Base-by-base conservation (phyloP, 1,140 invertebrate species). In the Diorhabda elongata region DNA sequence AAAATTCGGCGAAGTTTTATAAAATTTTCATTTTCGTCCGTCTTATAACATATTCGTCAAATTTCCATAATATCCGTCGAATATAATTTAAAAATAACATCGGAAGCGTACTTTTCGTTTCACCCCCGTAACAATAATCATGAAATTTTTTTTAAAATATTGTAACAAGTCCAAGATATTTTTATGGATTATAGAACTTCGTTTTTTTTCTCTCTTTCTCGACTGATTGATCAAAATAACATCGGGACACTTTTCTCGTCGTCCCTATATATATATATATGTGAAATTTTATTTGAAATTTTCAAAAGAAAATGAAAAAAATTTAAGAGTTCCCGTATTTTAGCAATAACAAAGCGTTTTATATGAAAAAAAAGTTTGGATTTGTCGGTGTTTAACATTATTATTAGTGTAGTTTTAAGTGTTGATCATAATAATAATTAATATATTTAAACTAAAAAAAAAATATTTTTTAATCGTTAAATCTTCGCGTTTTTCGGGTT, bases 331-430 rank as follows among this genome's bases (percentile, higher is more conserved):
- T 62, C 9, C n/a, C 47, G 47, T 62, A 62, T 68, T 68, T 68
- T 71, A 71, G 63, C 62, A 61, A 57, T 69, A 69, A 71, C 67
- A 56, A 47, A 61, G 42, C n/a, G n/a, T 71, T 71, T 71, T 71
- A 71, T 71, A 66, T 26, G 26, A 26, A 26, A 26, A 26, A 26
- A 26, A 26, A 26, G 56, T 71, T 60, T 65, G 67, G 64, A 71
- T 68, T 67, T 69, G 61, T 71, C 69, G 62, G 62, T 71, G 71
- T 69, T 70, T 72, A 72, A 72, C 64, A 66, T 72, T 26, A 26
- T 26, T 26, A 26, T 26, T 67, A 69, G 41, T 71, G 71, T 74
- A 74, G 73, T 74, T 74, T 74, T 74, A 74, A 74, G 71, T 63
- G 73, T 74, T 74, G 73, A 74, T 26, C 26, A 26, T 26, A 26